Percentiles rank a stretch among this genome's conserved stretches.
These are phyloP conservation scores for Nycticryphes semicollaris DNA, from an alignment of 2,113 vertebrate genomes.

Conservation along the genomic window DNA sequence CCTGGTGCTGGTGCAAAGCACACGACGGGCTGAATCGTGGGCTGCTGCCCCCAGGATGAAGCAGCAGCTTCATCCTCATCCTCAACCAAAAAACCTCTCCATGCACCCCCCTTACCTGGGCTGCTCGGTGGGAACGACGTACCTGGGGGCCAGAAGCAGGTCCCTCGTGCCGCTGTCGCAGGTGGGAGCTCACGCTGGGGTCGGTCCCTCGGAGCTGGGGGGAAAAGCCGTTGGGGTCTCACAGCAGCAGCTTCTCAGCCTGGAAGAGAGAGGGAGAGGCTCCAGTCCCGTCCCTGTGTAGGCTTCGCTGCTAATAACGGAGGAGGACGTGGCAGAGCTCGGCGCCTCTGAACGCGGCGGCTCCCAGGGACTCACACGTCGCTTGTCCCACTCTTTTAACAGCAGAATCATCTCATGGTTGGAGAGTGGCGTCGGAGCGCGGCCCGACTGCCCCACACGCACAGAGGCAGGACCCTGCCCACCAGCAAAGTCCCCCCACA, in stretches of 20 bases:
- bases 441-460: accelerated
- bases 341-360: neutral
- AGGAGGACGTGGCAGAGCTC: neutral
- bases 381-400: neutral
- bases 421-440: neutral
- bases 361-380: neutral
- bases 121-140: neutral
- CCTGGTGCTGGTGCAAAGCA: neutral
- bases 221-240: slow-evolving; percentile 28
- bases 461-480: neutral
- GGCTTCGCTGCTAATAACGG: neutral
- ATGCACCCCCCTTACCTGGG: neutral
- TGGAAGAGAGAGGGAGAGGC: slow-evolving; percentile 48
- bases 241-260: slow-evolving; percentile 48
- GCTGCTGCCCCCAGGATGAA: neutral
- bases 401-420: neutral
- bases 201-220: neutral
- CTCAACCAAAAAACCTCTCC: neutral
- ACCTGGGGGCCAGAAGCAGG: slow-evolving; percentile 41
- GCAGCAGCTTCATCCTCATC: neutral
- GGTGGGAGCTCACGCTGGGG: neutral
- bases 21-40: accelerated
- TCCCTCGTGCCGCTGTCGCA: neutral
- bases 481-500: neutral
- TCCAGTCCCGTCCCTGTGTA: neutral